phyloP scores from a whole-genome alignment of 2,888 invertebrate species.

The Drosophila setosimentum region DNA sequence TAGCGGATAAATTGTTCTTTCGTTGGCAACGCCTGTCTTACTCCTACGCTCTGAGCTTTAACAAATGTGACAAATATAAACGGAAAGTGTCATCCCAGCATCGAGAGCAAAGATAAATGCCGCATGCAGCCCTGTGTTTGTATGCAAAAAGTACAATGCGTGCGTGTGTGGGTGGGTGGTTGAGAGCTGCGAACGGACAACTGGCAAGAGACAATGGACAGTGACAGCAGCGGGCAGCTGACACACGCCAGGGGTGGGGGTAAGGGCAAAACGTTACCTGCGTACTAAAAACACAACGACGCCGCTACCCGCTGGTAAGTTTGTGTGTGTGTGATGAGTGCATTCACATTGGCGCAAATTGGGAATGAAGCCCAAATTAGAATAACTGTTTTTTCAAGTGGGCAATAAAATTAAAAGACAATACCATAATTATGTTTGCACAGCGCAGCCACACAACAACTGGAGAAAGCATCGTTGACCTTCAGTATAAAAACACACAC shows the following conservation, averaged over 20 bases:
- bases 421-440: slow-evolving; percentile 59
- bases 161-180: slow-evolving; percentile 52
- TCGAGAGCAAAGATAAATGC: slow-evolving; percentile 14
- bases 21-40: neutral
- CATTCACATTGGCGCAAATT: slow-evolving; percentile 52
- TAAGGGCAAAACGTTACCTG: slow-evolving; percentile 35
- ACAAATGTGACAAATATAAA: neutral
- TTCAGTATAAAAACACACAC: slow-evolving; percentile 41
- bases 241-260: slow-evolving; percentile 50
- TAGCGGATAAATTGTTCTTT: neutral
- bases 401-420: slow-evolving; percentile 30
- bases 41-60: neutral
- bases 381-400: slow-evolving; percentile 66
- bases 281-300: slow-evolving; percentile 23
- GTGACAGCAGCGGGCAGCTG: slow-evolving; percentile 41
- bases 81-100: slow-evolving; percentile 12
- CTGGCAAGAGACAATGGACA: slow-evolving; percentile 6
- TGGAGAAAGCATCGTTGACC: slow-evolving; percentile 67
- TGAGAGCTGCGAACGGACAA: slow-evolving; percentile 17
- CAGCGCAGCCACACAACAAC: slow-evolving; percentile 56
- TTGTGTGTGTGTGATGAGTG: slow-evolving; percentile 30
- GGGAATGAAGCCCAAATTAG: slow-evolving; percentile 39
- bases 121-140: slow-evolving; percentile 30
- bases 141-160: slow-evolving; percentile 15
- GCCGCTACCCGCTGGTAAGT: slow-evolving; percentile 20